These are phyloP conservation scores for Drosophila prosaltans DNA, from an alignment of 1,140 invertebrate genomes.

Conservation along the genomic window DNA sequence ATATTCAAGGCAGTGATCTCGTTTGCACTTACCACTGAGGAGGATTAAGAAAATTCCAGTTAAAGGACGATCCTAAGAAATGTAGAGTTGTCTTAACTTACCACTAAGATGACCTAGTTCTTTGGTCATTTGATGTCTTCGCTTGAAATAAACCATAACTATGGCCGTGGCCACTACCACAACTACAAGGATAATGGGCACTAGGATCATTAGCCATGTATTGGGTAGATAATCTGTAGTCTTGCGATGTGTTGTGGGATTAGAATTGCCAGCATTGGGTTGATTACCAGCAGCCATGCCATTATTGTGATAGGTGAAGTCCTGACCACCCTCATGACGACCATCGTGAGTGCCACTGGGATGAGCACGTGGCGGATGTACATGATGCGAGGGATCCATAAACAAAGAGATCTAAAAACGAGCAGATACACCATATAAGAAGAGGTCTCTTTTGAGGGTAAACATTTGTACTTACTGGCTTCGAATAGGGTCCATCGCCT, in stretches of 20 bases:
- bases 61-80: background rate
- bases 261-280: constrained; percentile 47
- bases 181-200: constrained; percentile 86
- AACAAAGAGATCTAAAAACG: constrained; percentile 82
- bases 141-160: constrained; percentile 86
- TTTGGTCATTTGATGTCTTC: constrained; percentile 86
- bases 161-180: constrained; percentile 88
- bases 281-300: constrained; percentile 54
- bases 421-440: background rate
- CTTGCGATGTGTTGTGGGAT: constrained; percentile 77
- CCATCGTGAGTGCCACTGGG: constrained; percentile 83
- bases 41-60: background rate
- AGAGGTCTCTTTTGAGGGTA: background rate
- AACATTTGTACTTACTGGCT: constrained; percentile 82
- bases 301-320: constrained; percentile 66
- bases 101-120: constrained; percentile 85
- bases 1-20: constrained; percentile 87
- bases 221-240: constrained; percentile 85
- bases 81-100: constrained; percentile 24
- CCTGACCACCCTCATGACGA: constrained; percentile 62
- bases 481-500: constrained; percentile 88
- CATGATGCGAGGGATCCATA: constrained; percentile 86
- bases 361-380: constrained; percentile 84
- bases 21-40: constrained; percentile 85
- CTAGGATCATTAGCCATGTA: constrained; percentile 90